A percentile compares a stretch with the other conserved stretches of the same genome.
Evolutionary conservation across 2,888 invertebrate genomes (phyloP).

Genomic region (Dynastes grantii): DNA sequence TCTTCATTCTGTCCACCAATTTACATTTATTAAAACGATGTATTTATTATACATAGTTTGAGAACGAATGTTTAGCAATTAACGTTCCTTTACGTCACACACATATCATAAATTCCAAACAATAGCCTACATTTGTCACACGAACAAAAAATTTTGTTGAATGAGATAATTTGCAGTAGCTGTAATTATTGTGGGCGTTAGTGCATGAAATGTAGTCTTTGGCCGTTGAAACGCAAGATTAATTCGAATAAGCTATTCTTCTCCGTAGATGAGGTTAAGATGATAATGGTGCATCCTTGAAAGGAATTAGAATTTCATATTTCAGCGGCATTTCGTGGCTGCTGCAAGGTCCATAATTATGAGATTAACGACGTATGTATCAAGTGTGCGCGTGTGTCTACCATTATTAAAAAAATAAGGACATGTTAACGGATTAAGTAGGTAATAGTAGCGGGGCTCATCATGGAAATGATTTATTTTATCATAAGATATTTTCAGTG

Average conservation of each 20-base stretch:
- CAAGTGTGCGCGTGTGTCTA: not conserved
- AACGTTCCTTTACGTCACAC: no score
- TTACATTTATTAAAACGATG: no score
- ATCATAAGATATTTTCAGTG: not conserved
- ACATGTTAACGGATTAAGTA: not conserved
- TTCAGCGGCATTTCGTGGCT: not conserved
- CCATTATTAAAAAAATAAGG: not conserved
- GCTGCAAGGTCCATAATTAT: slow-evolving; percentile 4
- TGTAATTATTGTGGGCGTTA: slow-evolving; percentile 40
- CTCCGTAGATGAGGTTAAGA: slow-evolving; percentile 38
- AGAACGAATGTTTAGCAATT: no score
- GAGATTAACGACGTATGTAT: not conserved
- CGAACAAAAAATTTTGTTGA: slow-evolving; percentile 1
- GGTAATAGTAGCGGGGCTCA: not conserved
- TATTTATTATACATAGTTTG: no score
- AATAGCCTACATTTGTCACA: slow-evolving; percentile 19
- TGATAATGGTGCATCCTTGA: slow-evolving; percentile 32
- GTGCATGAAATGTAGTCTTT: slow-evolving; percentile 34
- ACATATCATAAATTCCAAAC: not conserved
- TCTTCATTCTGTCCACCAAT: no score
- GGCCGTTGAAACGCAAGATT: slow-evolving; percentile 36
- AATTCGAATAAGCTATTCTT: slow-evolving; percentile 21
- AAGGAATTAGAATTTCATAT: slow-evolving; percentile 22
- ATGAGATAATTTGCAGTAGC: slow-evolving; percentile 37
- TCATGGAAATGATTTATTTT: not conserved